Conservation (phyloP, 2,797 vertebrate species). For the Odontamblyopus rebecca region DNA sequence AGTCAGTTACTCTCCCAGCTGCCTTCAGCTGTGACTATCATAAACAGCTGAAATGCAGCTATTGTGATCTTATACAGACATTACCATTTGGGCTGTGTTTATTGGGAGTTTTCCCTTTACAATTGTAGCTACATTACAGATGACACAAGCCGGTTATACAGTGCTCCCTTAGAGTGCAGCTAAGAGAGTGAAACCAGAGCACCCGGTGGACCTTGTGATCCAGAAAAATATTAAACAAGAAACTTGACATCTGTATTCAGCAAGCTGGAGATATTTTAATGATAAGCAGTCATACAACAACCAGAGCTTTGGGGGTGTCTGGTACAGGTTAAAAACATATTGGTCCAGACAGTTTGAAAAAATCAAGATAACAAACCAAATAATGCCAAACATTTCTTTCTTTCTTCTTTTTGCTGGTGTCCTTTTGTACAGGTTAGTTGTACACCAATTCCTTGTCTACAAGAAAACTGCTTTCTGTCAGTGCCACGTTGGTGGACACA, state of each 20-base stretch:
- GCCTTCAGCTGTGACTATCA: constrained; percentile 25
- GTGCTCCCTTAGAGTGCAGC: constrained; percentile 48
- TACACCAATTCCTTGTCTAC: too few relatives aligned
- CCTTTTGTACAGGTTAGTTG: too few relatives aligned
- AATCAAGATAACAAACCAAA: not conserved
- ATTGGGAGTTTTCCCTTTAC: constrained; percentile 31
- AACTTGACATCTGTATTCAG: not conserved
- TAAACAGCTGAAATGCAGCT: constrained; percentile 38
- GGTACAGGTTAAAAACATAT: not conserved
- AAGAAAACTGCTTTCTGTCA: not conserved
- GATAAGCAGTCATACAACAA: not conserved
- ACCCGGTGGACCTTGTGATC: constrained; percentile 61
- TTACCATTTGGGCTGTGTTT: constrained; percentile 26
- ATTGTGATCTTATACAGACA: constrained; percentile 32
- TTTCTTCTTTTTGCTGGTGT: not conserved
- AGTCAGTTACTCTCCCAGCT: constrained; percentile 25
- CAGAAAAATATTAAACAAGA: constrained; percentile 25
- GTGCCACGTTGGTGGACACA: not conserved
- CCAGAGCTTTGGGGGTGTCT: not conserved
- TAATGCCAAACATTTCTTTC: not conserved
- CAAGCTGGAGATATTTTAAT: not conserved
- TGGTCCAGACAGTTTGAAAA: not conserved
- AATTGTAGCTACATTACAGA: constrained; percentile 50
- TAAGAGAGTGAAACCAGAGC: constrained; percentile 43
- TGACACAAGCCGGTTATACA: constrained; percentile 44